Base-by-base conservation (phyloP, 2,797 vertebrate genomes). In the Pseudochirops cupreus region DNA sequence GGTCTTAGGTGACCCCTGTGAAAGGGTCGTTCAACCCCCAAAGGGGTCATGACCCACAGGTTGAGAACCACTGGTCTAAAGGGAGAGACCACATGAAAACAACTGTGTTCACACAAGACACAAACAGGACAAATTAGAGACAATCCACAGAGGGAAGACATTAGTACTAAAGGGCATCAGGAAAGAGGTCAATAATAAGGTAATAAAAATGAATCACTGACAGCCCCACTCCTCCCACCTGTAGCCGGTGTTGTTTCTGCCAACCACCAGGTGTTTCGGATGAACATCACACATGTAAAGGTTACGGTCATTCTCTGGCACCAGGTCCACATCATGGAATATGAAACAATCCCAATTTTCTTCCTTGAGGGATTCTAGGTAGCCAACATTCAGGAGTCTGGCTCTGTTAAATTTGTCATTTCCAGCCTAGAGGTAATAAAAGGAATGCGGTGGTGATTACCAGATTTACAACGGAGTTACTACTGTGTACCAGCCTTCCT, bases 251-350 rank as follows among this genome's bases (percentile, higher is more conserved):
- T 97, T 99, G 97, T 99, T 99, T 91, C 99, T 99, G 91, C 99
- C 99, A 59, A 99, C 99, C 94, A 99, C 99, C 96, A 99, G 98
- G 97, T 99, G 99, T 98, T 99, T 99, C 96, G 99, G 99, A 97
- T 99, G 99, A 9, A 97, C 97, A 91, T 99, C 99, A 98, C 99
- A 99, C 92, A 96, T 97, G 91, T 99, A 99, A 92, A 99, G 98
- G 98, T 99, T 99, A 93, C 98, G 98, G 98, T 99, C 99, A 54
- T 99, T 99, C 98, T 99, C 99, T 0, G 99, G 99, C 96, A 99
- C 98, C 96, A 99, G 98, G 97, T 99, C 99, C 95, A 99, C 99
- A 62, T 99, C 99, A 1, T 99, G 99, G 98, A 99, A 99, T 97
- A 99, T 98, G 96, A 99, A 99, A 96, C 99, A 99, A 92, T 99